Base-by-base conservation (phyloP, 1,140 invertebrate species). In the Charaxes varanes region DNA sequence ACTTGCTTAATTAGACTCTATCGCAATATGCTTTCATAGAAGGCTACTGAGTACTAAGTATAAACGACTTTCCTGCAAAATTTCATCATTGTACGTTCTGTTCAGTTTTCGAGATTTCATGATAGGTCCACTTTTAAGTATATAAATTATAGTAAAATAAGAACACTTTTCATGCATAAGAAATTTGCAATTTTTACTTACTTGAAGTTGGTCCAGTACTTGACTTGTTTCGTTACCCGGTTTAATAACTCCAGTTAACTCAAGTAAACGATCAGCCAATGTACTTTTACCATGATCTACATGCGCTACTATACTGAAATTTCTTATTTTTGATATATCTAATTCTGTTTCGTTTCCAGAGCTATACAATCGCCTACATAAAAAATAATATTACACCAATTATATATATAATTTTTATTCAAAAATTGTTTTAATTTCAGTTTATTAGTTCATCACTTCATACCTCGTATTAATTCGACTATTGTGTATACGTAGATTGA, bases 261-360 rank as follows among this genome's bases (percentile, higher is more conserved):
- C 96, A 7, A 99, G 69, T 3, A 99, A 74, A 41, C 97, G 84
- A 82, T 99, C 97, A 1, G 97, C 95, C 43, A 99, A 78, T 4
- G 97, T 99, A 70, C 94, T 97, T 85, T 99, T 99, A 0, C 97
- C 97, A 88, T 99, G 97, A 81, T 99, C 97, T 7, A 99, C 93
- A 85, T 99, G 97, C 18, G 97, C 97, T 42, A 99, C 95, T 52
- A 99, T 98, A 79, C 95, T 93, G 65, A 99, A 98, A 77, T 98
- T 98, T 22, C 96, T 85, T 17, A 97, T 97, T 45, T 88, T 88
- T 43, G 93, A 61, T 7, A 63, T 50, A 27, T 68, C 63, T 15
- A 58, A 26, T 5, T 59, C 56, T 5, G 43, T 33, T 18, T 34
- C 18, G 10, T 34, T 32, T 11, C 65, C 55, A 13, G 59, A 59